Conservation (phyloP, 2,888 invertebrate genomes). For the Pristionchus fissidentatus region DNA sequence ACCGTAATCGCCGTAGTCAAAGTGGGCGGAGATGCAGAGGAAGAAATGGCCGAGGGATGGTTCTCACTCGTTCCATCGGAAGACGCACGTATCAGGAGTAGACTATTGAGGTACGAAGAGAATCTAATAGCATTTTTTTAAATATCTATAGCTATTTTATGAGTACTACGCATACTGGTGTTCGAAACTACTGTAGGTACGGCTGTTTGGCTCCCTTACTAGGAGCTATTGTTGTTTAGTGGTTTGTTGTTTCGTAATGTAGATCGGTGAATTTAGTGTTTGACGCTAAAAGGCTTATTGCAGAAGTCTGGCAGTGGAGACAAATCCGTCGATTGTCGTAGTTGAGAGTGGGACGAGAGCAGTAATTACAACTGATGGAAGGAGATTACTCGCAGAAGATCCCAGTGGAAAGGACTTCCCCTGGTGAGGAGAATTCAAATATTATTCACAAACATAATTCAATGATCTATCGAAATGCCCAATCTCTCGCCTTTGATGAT, state of each 20-base stretch:
- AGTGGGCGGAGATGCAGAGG: conserved; percentile 28
- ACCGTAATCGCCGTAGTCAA: conserved; percentile 16
- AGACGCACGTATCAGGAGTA: conserved; percentile 43
- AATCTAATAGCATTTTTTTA: neutral
- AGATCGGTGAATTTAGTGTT: neutral
- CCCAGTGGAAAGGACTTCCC: conserved; percentile 59
- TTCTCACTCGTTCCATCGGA: conserved; percentile 33
- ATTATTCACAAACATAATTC: too few relatives aligned
- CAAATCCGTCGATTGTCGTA: conserved; percentile 60
- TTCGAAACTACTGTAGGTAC: too few relatives aligned
- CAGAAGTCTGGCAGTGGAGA: conserved; percentile 55
- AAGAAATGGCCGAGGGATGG: conserved; percentile 39
- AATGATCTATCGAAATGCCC: too few relatives aligned
- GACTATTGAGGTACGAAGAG: conserved; percentile 37
- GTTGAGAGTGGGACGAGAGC: conserved; percentile 55
- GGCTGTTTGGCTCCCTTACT: too few relatives aligned
- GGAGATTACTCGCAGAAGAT: conserved; percentile 60
- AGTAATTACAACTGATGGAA: conserved; percentile 59
- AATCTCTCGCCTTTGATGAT: too few relatives aligned
- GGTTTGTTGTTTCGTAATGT: neutral
- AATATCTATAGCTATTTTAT: neutral
- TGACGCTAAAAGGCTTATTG: neutral
- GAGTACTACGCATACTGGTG: too few relatives aligned
- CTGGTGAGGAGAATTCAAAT: conserved; percentile 51
- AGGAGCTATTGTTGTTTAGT: neutral